A percentile compares a stretch with the other conserved stretches of the same genome.
Evolutionary conservation across 2,888 invertebrate genomes (phyloP).

Genomic region (Sthenelais limicola): DNA sequence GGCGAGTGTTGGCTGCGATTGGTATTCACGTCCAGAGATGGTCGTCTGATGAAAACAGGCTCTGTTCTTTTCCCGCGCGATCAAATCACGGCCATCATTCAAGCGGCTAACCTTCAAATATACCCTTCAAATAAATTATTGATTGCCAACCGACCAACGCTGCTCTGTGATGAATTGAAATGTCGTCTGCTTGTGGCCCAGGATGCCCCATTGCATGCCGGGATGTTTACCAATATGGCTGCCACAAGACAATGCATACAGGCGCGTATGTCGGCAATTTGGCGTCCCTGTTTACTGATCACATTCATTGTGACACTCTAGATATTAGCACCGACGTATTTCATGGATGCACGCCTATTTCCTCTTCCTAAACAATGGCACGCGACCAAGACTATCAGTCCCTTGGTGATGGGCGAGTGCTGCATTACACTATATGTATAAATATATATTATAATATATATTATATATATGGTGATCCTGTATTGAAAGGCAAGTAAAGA

Average conservation of each 20-base stretch:
- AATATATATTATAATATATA: too few species aligned
- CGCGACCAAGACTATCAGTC: too few species aligned
- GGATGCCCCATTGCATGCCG: constrained; percentile 10
- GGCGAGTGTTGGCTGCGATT: too few species aligned
- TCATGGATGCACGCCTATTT: too few species aligned
- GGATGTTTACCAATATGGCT: constrained; percentile 37
- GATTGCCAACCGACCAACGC: constrained; percentile 5
- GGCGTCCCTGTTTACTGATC: neutral
- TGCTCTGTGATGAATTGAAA: constrained; percentile 24
- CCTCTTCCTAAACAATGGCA: too few species aligned
- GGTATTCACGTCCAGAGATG: neutral
- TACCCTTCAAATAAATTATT: constrained; percentile 40
- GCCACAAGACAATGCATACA: constrained; percentile 36
- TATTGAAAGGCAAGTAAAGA: too few species aligned
- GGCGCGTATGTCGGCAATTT: constrained; percentile 37
- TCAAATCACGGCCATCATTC: constrained; percentile 38
- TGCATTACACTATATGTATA: too few species aligned
- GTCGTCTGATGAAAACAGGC: constrained; percentile 22
- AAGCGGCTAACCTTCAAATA: constrained; percentile 40
- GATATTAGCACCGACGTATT: too few species aligned
- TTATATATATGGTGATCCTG: too few species aligned
- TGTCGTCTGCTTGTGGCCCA: constrained; percentile 20
- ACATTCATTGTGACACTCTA: too few species aligned
- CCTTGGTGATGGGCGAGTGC: too few species aligned
- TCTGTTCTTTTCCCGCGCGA: neutral